Percentiles rank a stretch among this genome's conserved stretches.
Conservation (phyloP, 2,888 invertebrate species). For the Pterostichus madidus region DNA sequence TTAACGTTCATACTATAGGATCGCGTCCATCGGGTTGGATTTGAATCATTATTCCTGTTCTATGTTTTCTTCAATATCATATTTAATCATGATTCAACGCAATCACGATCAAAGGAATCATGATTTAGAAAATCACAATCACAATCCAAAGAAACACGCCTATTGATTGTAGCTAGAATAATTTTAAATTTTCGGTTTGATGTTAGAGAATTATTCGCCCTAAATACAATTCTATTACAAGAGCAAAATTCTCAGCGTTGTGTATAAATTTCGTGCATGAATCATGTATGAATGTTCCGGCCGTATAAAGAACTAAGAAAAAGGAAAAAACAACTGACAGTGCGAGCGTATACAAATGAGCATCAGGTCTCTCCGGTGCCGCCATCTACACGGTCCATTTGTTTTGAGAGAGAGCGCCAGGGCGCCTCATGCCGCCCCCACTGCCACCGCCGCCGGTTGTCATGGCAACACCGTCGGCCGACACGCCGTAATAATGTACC, state of each 20-base stretch:
- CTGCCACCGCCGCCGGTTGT: constrained; percentile 50
- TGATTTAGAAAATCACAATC: no score
- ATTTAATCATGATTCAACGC: no score
- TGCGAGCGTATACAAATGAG: constrained; percentile 68
- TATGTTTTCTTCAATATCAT: no score
- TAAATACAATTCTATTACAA: constrained; percentile 64
- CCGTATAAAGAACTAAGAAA: constrained; percentile 65
- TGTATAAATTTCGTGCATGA: constrained; percentile 63
- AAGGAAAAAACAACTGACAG: constrained; percentile 65
- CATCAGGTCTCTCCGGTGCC: constrained; percentile 68
- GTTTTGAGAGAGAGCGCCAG: constrained; percentile 67
- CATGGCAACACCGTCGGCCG: constrained; percentile 64
- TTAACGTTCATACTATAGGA: no score
- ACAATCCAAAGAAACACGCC: no score
- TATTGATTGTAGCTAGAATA: no score
- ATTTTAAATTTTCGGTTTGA: not conserved
- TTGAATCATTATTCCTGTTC: no score
- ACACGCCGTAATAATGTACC: constrained; percentile 63
- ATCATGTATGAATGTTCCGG: constrained; percentile 63
- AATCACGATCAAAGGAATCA: no score
- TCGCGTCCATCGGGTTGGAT: no score
- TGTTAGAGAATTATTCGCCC: constrained; percentile 44
- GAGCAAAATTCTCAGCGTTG: constrained; percentile 54
- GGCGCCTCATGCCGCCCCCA: constrained; percentile 30
- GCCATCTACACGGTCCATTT: constrained; percentile 69